These are phyloP conservation scores for Bombus confusus DNA, from an alignment of 1,140 invertebrate species.

Conservation along the genomic window DNA sequence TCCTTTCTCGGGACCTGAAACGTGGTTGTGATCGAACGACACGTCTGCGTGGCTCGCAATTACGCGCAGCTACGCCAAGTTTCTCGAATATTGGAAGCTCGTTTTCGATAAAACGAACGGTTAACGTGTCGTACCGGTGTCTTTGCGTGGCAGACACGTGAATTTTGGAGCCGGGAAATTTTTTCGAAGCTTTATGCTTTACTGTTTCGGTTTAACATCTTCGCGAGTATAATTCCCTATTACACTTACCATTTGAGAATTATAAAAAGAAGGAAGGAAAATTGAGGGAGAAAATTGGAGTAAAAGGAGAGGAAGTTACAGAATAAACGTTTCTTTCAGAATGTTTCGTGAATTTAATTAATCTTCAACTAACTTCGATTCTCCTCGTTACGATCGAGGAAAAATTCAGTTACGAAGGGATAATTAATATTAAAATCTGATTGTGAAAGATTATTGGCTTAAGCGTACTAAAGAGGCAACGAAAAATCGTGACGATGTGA, in stretches of 20 bases:
- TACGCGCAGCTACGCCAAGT: background rate
- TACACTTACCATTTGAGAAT: no score
- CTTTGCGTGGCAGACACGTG: background rate
- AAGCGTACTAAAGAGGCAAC: background rate
- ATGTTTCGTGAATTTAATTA: no score
- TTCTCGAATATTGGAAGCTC: constrained; percentile 19
- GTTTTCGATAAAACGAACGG: constrained; percentile 12
- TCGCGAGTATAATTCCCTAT: no score
- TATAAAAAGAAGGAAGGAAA: no score
- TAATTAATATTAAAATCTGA: background rate
- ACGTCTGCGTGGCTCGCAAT: constrained; percentile 3
- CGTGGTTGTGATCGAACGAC: background rate
- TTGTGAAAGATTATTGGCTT: background rate
- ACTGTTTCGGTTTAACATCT: no score
- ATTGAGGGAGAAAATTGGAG: no score
- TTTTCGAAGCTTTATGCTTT: no score
- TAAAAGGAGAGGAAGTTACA: no score
- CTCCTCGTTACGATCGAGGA: background rate
- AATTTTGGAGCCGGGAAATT: no score
- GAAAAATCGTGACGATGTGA: background rate
- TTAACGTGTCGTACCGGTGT: background rate
- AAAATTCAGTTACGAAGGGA: no score
- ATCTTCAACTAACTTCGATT: no score
- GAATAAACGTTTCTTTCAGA: background rate
- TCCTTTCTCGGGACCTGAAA: background rate